Conservation (phyloP, 2,888 invertebrate genomes). For the Drosophila subquinaria region DNA sequence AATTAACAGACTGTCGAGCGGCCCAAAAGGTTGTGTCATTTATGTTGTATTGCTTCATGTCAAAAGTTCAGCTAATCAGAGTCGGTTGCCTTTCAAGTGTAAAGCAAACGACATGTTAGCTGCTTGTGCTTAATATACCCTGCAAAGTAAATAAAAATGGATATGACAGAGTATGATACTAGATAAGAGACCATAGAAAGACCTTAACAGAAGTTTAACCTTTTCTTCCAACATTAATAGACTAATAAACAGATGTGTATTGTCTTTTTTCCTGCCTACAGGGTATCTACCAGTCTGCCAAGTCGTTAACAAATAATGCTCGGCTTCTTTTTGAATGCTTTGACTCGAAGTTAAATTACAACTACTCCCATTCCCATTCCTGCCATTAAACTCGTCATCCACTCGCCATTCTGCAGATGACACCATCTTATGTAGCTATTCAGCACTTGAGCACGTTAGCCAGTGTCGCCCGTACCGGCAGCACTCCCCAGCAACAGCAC, state of each 20-base stretch:
- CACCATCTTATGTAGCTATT: conserved; percentile 32
- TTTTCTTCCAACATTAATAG: no score
- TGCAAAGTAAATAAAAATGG: not conserved
- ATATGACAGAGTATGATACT: not conserved
- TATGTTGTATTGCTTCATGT: conserved; percentile 17
- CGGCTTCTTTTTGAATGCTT: not conserved
- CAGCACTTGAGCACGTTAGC: conserved; percentile 74
- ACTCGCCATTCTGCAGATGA: conserved; percentile 11
- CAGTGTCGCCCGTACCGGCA: conserved; percentile 11
- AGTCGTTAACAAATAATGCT: not conserved
- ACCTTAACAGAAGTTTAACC: no score
- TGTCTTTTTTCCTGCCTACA: not conserved
- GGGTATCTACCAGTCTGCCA: not conserved
- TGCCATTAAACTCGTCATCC: not conserved
- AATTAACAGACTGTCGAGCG: conserved; percentile 9
- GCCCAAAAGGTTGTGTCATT: conserved; percentile 24
- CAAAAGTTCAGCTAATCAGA: conserved; percentile 43
- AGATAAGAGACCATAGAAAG: no score
- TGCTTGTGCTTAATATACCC: not conserved
- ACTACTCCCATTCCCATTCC: conserved; percentile 2
- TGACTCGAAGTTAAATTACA: conserved; percentile 26
- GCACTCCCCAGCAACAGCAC: conserved; percentile 6
- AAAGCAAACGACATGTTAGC: not conserved
- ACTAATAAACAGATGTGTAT: no score
- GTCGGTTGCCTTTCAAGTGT: conserved; percentile 21